phyloP scores from a whole-genome alignment of 2,113 vertebrate species.

The Chaenocephalus aceratus region DNA sequence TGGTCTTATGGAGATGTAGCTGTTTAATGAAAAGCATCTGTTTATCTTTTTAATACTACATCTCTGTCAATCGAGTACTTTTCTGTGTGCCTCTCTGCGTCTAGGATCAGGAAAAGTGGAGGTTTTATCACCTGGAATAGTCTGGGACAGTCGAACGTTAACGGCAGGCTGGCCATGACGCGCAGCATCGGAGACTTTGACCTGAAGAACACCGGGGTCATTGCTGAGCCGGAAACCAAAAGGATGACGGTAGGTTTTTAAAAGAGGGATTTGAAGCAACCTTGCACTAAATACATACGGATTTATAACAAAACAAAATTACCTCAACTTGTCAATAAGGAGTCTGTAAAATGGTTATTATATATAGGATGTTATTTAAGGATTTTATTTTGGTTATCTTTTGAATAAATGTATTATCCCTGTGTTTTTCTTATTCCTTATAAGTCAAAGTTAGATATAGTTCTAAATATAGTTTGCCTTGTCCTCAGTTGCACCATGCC shows the following conservation, averaged over 20 bases:
- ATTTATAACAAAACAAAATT: too few species aligned
- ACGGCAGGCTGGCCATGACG: slow-evolving; percentile 96
- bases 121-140: slow-evolving; percentile 97
- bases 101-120: slow-evolving; percentile 92
- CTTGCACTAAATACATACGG: background rate
- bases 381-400: too few species aligned
- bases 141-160: slow-evolving; percentile 95
- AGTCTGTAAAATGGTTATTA: too few species aligned
- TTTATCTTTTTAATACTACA: background rate
- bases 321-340: too few species aligned
- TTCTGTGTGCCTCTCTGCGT: background rate
- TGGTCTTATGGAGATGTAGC: background rate
- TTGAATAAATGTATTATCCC: too few species aligned
- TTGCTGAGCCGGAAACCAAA: slow-evolving; percentile 95
- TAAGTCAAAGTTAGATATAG: background rate
- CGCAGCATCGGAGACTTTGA: slow-evolving; percentile 97
- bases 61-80: too few species aligned
- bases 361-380: too few species aligned
- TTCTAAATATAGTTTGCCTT: background rate
- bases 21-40: background rate
- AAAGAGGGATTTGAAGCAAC: background rate
- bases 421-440: too few species aligned
- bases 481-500: slow-evolving; percentile 89
- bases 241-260: slow-evolving; percentile 84
- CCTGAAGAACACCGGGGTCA: slow-evolving; percentile 93